Evolutionary conservation across 2,888 invertebrate genomes (phyloP).

Genomic region (Aphodius granarius): DNA sequence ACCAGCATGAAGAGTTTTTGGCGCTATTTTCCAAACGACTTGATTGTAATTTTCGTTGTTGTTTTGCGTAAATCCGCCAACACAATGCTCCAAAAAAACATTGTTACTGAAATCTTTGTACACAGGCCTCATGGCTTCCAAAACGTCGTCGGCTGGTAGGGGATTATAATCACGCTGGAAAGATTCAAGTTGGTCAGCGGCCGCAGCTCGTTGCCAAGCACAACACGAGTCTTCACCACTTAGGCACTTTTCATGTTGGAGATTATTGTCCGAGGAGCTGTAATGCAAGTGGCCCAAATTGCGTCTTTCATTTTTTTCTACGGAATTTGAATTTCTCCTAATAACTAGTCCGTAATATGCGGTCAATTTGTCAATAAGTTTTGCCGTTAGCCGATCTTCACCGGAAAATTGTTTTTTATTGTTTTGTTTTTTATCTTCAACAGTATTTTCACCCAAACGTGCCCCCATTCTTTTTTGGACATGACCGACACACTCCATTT

Average conservation of each 20-base stretch:
- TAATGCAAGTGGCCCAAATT: conserved; percentile 41
- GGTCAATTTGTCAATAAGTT: conserved; percentile 40
- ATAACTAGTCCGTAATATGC: conserved; percentile 42
- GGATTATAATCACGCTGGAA: conserved; percentile 12
- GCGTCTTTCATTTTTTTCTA: conserved; percentile 38
- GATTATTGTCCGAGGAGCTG: conserved; percentile 39
- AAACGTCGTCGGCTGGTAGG: conserved; percentile 25
- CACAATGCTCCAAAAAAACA: conserved; percentile 23
- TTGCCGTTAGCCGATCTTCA: conserved; percentile 31
- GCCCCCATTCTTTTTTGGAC: conserved; percentile 33
- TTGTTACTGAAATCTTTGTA: conserved; percentile 26
- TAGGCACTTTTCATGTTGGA: conserved; percentile 40
- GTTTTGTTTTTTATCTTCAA: conserved; percentile 22
- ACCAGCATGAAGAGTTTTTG: conserved; percentile 1
- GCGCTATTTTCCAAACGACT: conserved; percentile 38
- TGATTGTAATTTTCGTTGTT: conserved; percentile 39
- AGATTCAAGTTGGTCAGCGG: conserved; percentile 10
- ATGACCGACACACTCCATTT: conserved; percentile 36
- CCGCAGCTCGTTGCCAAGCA: conserved; percentile 21
- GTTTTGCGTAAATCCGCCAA: conserved; percentile 28
- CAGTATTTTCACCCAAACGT: conserved; percentile 27
- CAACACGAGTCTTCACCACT: conserved; percentile 31
- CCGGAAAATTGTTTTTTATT: conserved; percentile 21
- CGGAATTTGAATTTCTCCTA: conserved; percentile 34
- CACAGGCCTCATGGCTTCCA: conserved; percentile 25